Base-by-base conservation (phyloP, 2,113 vertebrate species). In the Megaceryle maxima region DNA sequence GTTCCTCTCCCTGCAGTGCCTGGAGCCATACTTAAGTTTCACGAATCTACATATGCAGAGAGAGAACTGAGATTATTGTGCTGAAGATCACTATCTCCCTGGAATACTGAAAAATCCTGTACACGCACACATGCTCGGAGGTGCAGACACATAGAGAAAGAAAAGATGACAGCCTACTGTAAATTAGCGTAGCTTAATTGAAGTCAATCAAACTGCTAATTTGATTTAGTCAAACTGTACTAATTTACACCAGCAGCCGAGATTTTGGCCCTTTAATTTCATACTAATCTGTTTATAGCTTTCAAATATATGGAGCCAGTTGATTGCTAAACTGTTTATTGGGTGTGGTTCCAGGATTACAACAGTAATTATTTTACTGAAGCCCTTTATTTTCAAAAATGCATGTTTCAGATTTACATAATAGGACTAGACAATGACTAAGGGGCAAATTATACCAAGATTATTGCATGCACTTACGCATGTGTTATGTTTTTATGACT, bases 391-490 rank as follows among this genome's bases (percentile, higher is more conserved):
- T 98, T 98, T 97, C 94, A 97, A 97, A 97, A 96, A 95, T 96
- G 93, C 94, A 96, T 96, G 94, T 97, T 98, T 98, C 96, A 97
- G 97, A 98, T 98, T 98, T 98, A 97, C 97, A 97, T 98, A 98
- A 98, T 98, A 97, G 93, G 94, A 98, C 97, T 96, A 97, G 98
- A 98, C 98, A 98, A 98, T 98, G 98, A 98, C 98, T 98, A 96
- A 98, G 97, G 97, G 97, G 98, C 96, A 98, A 98, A 98, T 98
- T 98, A 97, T 97, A 97, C 94, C 91, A 97, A 97, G 97, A 97
- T 98, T 97, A 98, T 97, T 98, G 96, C 97, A 93, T 96, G 97
- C 96, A 97, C 97, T 97, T 98, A 97, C 97, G 94, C 97, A 95
- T 98, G 96, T 98, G 82, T 95, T 96, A 96, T 97, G 91, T 94